These are phyloP conservation scores for Andricus grossulariae DNA, from an alignment of 1,140 invertebrate species.

Conservation along the genomic window DNA sequence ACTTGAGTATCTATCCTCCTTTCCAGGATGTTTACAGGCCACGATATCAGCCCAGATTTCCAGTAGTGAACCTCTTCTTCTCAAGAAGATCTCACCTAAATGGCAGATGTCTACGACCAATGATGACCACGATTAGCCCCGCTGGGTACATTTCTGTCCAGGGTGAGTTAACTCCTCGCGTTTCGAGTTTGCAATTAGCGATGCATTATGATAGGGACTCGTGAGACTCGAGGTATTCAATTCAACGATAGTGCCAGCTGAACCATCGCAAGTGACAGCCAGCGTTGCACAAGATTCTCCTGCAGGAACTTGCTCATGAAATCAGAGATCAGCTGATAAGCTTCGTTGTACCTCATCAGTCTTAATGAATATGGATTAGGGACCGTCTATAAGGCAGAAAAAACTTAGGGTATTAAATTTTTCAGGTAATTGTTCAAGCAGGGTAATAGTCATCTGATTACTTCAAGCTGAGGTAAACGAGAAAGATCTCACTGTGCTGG, in stretches of 20 bases:
- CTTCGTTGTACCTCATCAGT: no score
- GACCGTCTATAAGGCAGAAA: no score
- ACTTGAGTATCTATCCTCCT: slow-evolving; percentile 46
- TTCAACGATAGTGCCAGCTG: slow-evolving; percentile 3
- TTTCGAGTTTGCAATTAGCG: slow-evolving; percentile 39
- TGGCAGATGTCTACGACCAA: slow-evolving; percentile 5
- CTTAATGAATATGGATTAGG: no score
- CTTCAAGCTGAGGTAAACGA: no score
- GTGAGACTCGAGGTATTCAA: slow-evolving; percentile 39
- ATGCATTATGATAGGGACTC: slow-evolving; percentile 41
- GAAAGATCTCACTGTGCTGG: no score
- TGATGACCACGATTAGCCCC: neutral
- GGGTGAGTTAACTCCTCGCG: no score
- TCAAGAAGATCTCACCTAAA: slow-evolving; percentile 42
- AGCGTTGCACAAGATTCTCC: no score
- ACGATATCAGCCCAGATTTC: slow-evolving; percentile 31
- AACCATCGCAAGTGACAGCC: no score
- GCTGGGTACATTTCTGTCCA: no score
- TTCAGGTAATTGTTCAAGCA: neutral
- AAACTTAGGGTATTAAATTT: neutral
- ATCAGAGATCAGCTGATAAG: no score
- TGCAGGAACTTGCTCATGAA: no score
- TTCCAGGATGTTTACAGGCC: slow-evolving; percentile 41
- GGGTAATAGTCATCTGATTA: neutral
- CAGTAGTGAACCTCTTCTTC: slow-evolving; percentile 16